These are phyloP conservation scores for Aphodius granarius DNA, from an alignment of 2,888 invertebrate species.

Conservation along the genomic window DNA sequence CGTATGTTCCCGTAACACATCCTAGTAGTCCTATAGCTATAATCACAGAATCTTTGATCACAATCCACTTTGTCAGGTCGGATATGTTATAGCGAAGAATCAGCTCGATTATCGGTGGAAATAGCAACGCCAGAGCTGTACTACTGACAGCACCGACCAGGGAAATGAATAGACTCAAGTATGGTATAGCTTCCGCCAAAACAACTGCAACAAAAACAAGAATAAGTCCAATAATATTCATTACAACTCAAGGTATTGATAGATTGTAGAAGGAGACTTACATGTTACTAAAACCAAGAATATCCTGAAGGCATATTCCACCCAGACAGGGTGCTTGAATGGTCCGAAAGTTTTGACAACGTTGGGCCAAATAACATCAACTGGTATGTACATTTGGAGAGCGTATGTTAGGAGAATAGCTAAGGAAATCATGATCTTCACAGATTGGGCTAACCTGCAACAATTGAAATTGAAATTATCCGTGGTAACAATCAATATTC, in stretches of 20 bases:
- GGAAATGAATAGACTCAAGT: constrained; percentile 85
- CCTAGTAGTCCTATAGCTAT: constrained; percentile 70
- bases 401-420: constrained; percentile 91
- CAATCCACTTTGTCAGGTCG: constrained; percentile 54
- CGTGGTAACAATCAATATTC: no score
- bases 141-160: constrained; percentile 90
- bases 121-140: constrained; percentile 81
- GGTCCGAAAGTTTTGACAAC: constrained; percentile 60
- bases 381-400: constrained; percentile 93
- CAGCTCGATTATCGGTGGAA: constrained; percentile 86
- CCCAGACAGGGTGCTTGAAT: constrained; percentile 60
- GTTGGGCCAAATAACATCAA: constrained; percentile 85
- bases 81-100: constrained; percentile 67
- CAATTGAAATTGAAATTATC: background rate
- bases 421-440: constrained; percentile 80
- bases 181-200: constrained; percentile 83
- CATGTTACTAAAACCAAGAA: constrained; percentile 78
- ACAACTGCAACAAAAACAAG: constrained; percentile 63
- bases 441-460: constrained; percentile 75
- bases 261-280: no score
- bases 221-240: constrained; percentile 10
- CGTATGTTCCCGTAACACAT: constrained; percentile 74
- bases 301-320: constrained; percentile 73
- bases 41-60: constrained; percentile 66
- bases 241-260: no score